Evolutionary conservation across 1,140 invertebrate species (phyloP).

Genomic region (Limonius californicus): DNA sequence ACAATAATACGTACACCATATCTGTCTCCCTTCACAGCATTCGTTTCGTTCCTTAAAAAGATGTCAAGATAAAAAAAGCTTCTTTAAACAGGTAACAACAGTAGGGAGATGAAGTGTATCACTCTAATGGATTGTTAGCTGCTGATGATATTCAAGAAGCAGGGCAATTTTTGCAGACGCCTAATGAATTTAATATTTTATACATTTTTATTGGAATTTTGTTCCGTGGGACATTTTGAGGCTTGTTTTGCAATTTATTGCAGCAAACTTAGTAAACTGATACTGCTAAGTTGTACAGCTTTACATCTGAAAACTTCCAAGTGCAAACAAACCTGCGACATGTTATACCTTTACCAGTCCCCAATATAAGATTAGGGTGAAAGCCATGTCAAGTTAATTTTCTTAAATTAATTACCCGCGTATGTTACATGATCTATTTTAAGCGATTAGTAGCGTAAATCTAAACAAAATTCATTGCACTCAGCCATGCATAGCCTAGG

Average conservation of each 20-base stretch:
- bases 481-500: neutral
- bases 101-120: neutral
- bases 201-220: no score
- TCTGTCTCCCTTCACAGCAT: neutral
- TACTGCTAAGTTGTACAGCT: neutral
- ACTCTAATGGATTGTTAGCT: slow-evolving; percentile 7
- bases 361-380: slow-evolving; percentile 5
- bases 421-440: slow-evolving; percentile 10
- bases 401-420: slow-evolving; percentile 4
- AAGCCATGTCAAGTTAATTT: slow-evolving; percentile 12
- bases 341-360: slow-evolving; percentile 17
- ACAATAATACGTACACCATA: no score
- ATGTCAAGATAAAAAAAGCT: no score
- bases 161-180: neutral
- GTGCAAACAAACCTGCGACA: slow-evolving; percentile 22
- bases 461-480: slow-evolving; percentile 8
- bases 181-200: neutral
- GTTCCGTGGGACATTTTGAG: no score
- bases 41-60: no score
- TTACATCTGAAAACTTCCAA: slow-evolving; percentile 18
- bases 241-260: no score
- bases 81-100: neutral
- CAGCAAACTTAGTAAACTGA: no score
- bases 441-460: slow-evolving; percentile 8
- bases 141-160: neutral